A percentile compares a stretch with the other conserved stretches of the same genome.
These are phyloP conservation scores for Danionella dracula DNA, from an alignment of 2,797 vertebrate species.

Conservation along the genomic window DNA sequence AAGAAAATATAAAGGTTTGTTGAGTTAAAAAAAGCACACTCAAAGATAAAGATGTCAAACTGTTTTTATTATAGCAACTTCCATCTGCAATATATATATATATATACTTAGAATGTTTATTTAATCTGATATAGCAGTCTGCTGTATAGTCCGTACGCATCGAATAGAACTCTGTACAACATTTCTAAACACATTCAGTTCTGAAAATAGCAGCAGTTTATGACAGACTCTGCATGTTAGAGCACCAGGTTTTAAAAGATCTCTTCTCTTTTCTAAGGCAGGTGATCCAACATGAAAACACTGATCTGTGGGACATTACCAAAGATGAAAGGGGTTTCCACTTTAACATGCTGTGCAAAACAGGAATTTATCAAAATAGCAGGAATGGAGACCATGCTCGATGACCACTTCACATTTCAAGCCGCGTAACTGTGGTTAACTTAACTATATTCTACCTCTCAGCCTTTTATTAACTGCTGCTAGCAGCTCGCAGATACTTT, in stretches of 20 bases:
- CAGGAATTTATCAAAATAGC: conserved; percentile 4
- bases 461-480: not conserved
- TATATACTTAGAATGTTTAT: conserved; percentile 19
- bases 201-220: conserved; percentile 49
- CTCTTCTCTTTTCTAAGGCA: conserved; percentile 32
- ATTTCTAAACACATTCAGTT: conserved; percentile 48
- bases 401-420: not conserved
- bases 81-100: conserved; percentile 38
- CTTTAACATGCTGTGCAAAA: not conserved
- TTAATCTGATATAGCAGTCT: conserved; percentile 38
- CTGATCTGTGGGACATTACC: not conserved
- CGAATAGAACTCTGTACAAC: conserved; percentile 43
- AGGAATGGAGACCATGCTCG: conserved; percentile 4
- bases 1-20: too few species aligned
- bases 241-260: conserved; percentile 45
- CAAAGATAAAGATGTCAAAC: conserved; percentile 35
- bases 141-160: conserved; percentile 42
- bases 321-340: conserved; percentile 15
- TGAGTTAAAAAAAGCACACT: too few species aligned
- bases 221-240: conserved; percentile 44
- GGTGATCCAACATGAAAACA: conserved; percentile 9
- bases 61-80: conserved; percentile 46
- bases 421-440: not conserved
- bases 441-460: conserved; percentile 10
- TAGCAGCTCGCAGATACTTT: not conserved